These are phyloP conservation scores for Carettochelys insculpta DNA, from an alignment of 2,113 vertebrate species.

Conservation along the genomic window DNA sequence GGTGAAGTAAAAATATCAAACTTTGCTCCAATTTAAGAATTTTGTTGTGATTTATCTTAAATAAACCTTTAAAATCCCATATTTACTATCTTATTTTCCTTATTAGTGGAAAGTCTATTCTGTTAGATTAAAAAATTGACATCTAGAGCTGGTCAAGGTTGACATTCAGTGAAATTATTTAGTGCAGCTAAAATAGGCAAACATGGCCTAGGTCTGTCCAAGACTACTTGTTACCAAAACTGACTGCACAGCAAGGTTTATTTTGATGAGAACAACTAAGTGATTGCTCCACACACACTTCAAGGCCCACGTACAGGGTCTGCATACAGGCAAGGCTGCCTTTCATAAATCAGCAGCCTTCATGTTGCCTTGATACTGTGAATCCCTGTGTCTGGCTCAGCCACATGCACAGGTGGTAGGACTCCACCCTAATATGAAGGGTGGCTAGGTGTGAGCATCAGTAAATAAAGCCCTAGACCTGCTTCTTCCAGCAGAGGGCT, in stretches of 20 bases:
- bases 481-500: neutral
- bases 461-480: neutral
- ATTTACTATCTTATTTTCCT: conserved; percentile 25
- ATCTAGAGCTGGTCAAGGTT: conserved; percentile 29
- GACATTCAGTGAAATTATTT: conserved; percentile 45
- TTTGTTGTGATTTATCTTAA: conserved; percentile 53
- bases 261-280: conserved; percentile 17
- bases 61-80: conserved; percentile 37
- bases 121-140: conserved; percentile 44
- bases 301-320: neutral
- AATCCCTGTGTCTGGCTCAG: neutral
- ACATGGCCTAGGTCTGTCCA: conserved; percentile 27
- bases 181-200: conserved; percentile 49
- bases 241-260: conserved; percentile 29
- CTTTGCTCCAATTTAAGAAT: conserved; percentile 35
- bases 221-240: conserved; percentile 36
- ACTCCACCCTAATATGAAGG: neutral
- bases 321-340: neutral
- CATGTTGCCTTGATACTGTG: neutral
- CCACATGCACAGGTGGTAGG: neutral
- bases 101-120: conserved; percentile 40
- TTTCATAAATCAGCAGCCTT: neutral
- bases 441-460: neutral
- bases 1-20: conserved; percentile 3
- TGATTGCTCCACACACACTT: neutral